Conservation (phyloP, 2,797 vertebrate genomes). For the Poecilia picta region DNA sequence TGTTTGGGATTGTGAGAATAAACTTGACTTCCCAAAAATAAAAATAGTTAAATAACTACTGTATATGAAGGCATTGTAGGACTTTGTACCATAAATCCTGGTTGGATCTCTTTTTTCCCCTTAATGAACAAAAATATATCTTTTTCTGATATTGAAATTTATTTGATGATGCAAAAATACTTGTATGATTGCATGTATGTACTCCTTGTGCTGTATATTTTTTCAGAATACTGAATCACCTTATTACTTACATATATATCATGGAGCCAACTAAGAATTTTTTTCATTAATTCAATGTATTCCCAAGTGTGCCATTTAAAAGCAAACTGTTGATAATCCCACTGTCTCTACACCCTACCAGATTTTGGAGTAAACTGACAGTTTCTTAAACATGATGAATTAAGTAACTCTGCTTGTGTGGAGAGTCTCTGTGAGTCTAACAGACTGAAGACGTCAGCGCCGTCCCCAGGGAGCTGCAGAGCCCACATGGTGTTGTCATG, state of each 20-base stretch:
- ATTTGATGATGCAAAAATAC: not conserved
- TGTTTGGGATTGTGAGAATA: not conserved
- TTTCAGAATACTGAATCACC: not conserved
- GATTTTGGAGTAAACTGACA: constrained; percentile 20
- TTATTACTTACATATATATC: not conserved
- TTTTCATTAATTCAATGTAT: not conserved
- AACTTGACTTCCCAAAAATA: not conserved
- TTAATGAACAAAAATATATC: not conserved
- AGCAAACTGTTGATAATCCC: constrained; percentile 6
- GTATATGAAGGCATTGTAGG: not conserved
- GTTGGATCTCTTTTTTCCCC: not conserved
- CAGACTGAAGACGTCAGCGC: constrained; percentile 67
- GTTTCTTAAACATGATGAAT: constrained; percentile 34
- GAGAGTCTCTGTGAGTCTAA: constrained; percentile 38
- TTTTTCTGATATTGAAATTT: not conserved
- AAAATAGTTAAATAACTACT: not conserved
- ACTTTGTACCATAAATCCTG: not conserved
- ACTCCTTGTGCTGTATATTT: not conserved
- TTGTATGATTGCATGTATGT: not conserved
- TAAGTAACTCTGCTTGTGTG: constrained; percentile 29
- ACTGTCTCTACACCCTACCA: not conserved
- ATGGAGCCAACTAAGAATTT: not conserved
- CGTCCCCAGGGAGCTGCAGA: constrained; percentile 63
- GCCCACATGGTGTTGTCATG: constrained; percentile 80
- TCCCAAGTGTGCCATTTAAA: constrained; percentile 8